Conservation (phyloP, 2,888 invertebrate species). For the Tetranychus truncatus region DNA sequence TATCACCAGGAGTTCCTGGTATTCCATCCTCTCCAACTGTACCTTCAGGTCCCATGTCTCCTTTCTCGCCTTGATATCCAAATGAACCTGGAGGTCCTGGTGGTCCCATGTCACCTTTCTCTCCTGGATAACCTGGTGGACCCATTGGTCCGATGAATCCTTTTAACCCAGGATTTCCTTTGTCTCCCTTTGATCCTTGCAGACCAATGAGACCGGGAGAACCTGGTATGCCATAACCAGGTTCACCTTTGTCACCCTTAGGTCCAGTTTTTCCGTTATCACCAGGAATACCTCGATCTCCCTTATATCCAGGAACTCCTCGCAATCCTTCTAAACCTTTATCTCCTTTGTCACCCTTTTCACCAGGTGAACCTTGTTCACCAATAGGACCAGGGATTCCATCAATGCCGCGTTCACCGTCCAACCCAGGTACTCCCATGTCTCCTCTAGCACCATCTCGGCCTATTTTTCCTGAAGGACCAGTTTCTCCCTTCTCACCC, state of each 20-base stretch:
- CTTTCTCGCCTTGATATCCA: slow-evolving; percentile 8
- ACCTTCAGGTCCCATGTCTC: background rate
- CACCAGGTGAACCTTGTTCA: slow-evolving; percentile 28
- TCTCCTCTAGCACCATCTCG: background rate
- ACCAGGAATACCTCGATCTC: slow-evolving; percentile 40
- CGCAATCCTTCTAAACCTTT: slow-evolving; percentile 26
- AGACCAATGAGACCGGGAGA: slow-evolving; percentile 44
- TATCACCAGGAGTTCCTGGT: background rate
- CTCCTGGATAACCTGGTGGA: slow-evolving; percentile 17
- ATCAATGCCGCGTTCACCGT: slow-evolving; percentile 25
- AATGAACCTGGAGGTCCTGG: slow-evolving; percentile 17
- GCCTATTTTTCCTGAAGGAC: background rate
- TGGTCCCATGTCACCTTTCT: slow-evolving; percentile 41
- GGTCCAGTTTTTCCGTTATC: background rate
- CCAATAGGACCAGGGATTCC: slow-evolving; percentile 29
- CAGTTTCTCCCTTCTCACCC: background rate
- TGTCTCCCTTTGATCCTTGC: background rate
- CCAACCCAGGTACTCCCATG: slow-evolving; percentile 17
- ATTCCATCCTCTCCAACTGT: background rate
- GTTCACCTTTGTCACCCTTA: background rate
- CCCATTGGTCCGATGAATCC: slow-evolving; percentile 11
- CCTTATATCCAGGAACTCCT: slow-evolving; percentile 5
- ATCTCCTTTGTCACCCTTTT: slow-evolving; percentile 7
- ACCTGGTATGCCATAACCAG: slow-evolving; percentile 31
- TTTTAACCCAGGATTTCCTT: background rate